Evolutionary conservation across 2,113 vertebrate genomes (phyloP).

Genomic region (Girardinichthys multiradiatus): DNA sequence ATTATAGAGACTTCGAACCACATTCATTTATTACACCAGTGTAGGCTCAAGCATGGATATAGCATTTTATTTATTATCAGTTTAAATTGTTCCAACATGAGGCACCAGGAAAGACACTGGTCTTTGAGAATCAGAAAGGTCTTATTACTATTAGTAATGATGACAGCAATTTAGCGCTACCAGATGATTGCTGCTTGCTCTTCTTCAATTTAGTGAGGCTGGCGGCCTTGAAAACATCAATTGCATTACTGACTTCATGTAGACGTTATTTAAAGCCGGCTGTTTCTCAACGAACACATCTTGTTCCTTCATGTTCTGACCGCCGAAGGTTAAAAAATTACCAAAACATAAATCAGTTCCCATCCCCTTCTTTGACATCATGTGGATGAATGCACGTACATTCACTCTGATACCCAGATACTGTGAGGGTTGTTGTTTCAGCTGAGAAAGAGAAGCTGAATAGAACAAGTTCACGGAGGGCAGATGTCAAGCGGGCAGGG

Average conservation of each 20-base stretch:
- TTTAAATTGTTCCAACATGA: neutral
- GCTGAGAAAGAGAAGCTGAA: conserved; percentile 53
- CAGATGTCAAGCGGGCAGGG: conserved; percentile 41
- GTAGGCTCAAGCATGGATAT: too few relatives aligned
- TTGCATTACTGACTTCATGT: neutral
- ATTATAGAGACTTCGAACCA: too few relatives aligned
- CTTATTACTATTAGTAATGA: neutral
- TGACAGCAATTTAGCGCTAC: neutral
- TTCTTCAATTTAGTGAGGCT: neutral
- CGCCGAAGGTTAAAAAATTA: conserved; percentile 34
- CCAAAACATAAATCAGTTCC: conserved; percentile 40
- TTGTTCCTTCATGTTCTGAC: neutral
- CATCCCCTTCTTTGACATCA: conserved; percentile 7
- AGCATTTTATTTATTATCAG: neutral
- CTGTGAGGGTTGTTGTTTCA: conserved; percentile 62
- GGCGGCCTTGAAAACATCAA: neutral
- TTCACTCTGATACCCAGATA: conserved; percentile 11
- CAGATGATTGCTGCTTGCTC: neutral
- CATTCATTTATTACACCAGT: too few relatives aligned
- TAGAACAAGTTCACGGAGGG: conserved; percentile 38
- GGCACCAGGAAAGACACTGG: neutral
- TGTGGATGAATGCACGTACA: conserved; percentile 35
- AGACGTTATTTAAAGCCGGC: neutral
- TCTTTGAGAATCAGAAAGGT: neutral
- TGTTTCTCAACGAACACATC: conserved; percentile 4